A percentile compares a stretch with the other conserved stretches of the same genome.
Conservation (phyloP, 2,888 invertebrate species). For the Xestia ashworthii region DNA sequence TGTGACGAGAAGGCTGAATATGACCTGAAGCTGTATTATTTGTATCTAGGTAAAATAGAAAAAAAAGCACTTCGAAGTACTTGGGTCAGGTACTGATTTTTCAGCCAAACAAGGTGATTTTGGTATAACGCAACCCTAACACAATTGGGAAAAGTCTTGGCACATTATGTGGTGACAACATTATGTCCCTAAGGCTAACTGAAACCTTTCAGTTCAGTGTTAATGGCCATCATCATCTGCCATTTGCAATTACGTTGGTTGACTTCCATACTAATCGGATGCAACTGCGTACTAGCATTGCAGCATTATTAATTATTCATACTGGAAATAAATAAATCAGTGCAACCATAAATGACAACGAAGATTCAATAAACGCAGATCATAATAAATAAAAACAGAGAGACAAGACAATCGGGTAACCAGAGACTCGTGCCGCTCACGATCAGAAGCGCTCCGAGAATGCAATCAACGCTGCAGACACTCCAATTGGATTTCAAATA, state of each 20-base stretch:
- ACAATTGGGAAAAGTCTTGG: not conserved
- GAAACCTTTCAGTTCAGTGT: not conserved
- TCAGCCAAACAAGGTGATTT: not conserved
- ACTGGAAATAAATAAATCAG: not conserved
- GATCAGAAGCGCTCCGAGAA: slow-evolving; percentile 53
- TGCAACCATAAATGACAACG: slow-evolving; percentile 5
- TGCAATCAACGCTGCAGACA: slow-evolving; percentile 67
- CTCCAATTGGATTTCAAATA: slow-evolving; percentile 70
- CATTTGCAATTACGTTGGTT: not conserved
- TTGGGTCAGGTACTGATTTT: not conserved
- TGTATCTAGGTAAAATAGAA: not conserved
- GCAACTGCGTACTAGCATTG: no score
- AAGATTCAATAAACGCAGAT: slow-evolving; percentile 36
- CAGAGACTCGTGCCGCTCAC: slow-evolving; percentile 33
- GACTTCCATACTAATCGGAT: not conserved
- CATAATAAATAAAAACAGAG: slow-evolving; percentile 53
- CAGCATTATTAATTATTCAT: not conserved
- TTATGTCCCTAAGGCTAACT: not conserved
- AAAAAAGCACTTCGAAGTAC: not conserved
- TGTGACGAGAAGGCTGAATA: not conserved
- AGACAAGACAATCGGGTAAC: slow-evolving; percentile 40
- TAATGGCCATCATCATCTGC: not conserved
- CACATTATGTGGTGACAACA: not conserved
- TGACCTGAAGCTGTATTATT: not conserved
- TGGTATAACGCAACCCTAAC: not conserved